Evolutionary conservation across 2,888 invertebrate species (phyloP), one percentile per base, ranked within the genome.

Genomic region (Cinara cedri): DNA sequence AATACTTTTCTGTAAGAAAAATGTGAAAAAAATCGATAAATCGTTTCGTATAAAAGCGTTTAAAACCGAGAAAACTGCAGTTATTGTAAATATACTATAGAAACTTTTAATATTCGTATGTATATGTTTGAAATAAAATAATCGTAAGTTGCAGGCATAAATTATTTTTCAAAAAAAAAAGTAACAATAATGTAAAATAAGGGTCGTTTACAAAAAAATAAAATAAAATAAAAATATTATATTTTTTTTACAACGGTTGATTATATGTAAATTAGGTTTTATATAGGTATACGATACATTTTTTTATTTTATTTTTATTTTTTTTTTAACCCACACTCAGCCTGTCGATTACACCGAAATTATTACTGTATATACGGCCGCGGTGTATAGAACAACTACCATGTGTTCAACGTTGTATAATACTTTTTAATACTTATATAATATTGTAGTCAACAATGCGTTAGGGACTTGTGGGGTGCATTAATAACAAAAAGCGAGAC

Each of bases 401-500:
- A 34, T 54, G 54, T 54, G 54, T 19, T 57, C 44, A 57, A 44
- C 34, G 34, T 3, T 34, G 6, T 34, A 34, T 55, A 16, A n/a
- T n/a, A n/a, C n/a, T n/a, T n/a, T n/a, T n/a, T n/a, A n/a, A n/a
- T n/a, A n/a, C n/a, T n/a, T n/a, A n/a, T n/a, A n/a, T n/a, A n/a
- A n/a, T n/a, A n/a, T n/a, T n/a, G n/a, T 11, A 57, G 21, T 54
- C 55, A 21, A 16, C 70, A 71, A 42, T 14, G 21, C 19, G 19
- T 44, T 34, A 10, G 63, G 34, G 34, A 34, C 34, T 34, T 34
- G n/a, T 42, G 63, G 63, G 14, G 19, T 21, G 16, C 14, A 71
- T 71, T 44, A 55, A n/a, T 42, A 10, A 70, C 70, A n/a, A 66
- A 66, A 66, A n/a, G 24, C 49, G 16, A 55, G 55, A 66, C 26